Evolutionary conservation across 2,888 invertebrate species (phyloP), one percentile per base, ranked within the genome.

Genomic region (Geotrupes spiniger): DNA sequence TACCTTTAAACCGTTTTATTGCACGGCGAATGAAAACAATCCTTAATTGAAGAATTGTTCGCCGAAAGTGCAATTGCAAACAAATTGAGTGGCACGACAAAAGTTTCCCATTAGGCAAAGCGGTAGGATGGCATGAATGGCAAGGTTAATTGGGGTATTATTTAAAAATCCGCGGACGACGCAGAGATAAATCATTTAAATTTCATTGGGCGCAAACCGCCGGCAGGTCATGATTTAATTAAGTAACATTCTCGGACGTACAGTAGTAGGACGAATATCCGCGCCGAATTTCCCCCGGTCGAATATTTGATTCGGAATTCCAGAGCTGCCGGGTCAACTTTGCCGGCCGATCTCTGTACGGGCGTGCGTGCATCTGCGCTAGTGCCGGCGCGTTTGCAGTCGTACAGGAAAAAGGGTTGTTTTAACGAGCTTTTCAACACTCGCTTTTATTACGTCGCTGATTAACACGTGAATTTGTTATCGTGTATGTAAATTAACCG

Each of bases 161-260:
- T 41, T 15, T 14, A 41, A 28, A 28, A 41, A 28, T 41, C 36
- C 27, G 28, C 11, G 26, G 12, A 33, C 28, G 16, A 16, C 25
- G 29, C 15, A 38, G 16, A 9, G 41, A n/a, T 10, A 11, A 17
- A 17, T 47, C 36, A 58, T 60, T 58, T 56, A 57, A 60, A 60
- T 58, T 60, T 58, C 53, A 60, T 60, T 60, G 57, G 39, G 47
- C 42, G 45, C 21, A 55, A 42, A 53, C 53, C 56, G 51, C 50
- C 54, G 53, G 42, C 54, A 54, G 47, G 63, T 59, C 61, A 61
- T 60, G 63, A 65, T 65, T 66, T 63, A 66, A 66, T 66, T 66
- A 64, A 63, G 61, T 61, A 58, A 60, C 63, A 60, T 61, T 59
- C 59, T 54, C 58, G 56, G 52, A 48, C 56, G 59, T 54, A 54